Evolutionary conservation across 1,140 invertebrate species (phyloP).

Genomic region (Rhyacophila brunnea): DNA sequence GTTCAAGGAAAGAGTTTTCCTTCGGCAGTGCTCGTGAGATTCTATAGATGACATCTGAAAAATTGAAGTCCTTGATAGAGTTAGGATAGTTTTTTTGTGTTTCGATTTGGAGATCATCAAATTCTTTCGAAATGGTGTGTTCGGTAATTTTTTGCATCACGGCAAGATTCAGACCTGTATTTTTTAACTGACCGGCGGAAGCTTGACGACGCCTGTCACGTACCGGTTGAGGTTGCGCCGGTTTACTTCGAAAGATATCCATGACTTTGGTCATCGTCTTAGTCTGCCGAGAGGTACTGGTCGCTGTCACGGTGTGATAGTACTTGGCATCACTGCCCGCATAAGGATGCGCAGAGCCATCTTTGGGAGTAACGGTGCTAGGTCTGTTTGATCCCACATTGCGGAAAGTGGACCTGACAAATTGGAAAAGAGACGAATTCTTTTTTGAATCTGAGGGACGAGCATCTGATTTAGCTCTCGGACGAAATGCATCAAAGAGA

Average conservation of each 20-base stretch:
- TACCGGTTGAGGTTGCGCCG: neutral
- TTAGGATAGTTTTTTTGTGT: no score
- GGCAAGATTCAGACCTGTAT: no score
- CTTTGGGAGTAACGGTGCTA: slow-evolving; percentile 40
- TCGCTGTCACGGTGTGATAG: slow-evolving; percentile 65
- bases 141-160: no score
- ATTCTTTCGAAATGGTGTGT: no score
- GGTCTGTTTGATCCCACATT: neutral
- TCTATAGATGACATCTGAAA: neutral
- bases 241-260: slow-evolving; percentile 82
- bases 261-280: slow-evolving; percentile 85
- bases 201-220: neutral
- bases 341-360: slow-evolving; percentile 65
- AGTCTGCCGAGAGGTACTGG: slow-evolving; percentile 46
- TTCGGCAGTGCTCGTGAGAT: slow-evolving; percentile 8
- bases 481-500: neutral
- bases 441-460: neutral
- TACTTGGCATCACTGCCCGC: slow-evolving; percentile 57
- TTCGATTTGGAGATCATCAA: no score
- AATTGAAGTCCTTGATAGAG: no score
- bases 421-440: neutral
- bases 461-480: neutral
- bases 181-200: no score
- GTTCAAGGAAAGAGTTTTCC: slow-evolving; percentile 7
- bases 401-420: no score